Percentiles rank a stretch among this genome's conserved stretches.
Evolutionary conservation across 2,113 vertebrate genomes (phyloP).

Genomic region (Leptobrachium ailaonicum): DNA sequence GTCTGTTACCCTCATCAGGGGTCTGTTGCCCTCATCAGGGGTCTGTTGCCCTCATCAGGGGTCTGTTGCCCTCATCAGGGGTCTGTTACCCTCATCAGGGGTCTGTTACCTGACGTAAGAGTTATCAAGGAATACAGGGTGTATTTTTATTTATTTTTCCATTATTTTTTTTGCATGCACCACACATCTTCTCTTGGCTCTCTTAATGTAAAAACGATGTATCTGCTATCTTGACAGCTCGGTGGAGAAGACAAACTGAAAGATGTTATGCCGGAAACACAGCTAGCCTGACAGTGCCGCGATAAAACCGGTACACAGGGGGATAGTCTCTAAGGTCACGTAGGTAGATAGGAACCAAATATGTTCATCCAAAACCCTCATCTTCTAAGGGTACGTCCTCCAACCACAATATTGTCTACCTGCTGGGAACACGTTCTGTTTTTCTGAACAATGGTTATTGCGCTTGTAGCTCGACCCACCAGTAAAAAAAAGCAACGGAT

Average conservation of each 20-base stretch:
- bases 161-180: neutral
- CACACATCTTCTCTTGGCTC: neutral
- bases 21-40: no score
- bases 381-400: no score
- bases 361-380: neutral
- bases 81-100: no score
- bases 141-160: no score
- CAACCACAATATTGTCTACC: no score
- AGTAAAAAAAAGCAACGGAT: no score
- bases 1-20: no score
- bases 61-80: no score
- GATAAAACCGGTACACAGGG: conserved; percentile 35
- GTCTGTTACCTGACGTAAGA: neutral
- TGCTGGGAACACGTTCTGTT: no score
- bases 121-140: neutral
- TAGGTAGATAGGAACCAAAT: conserved; percentile 19
- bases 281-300: conserved; percentile 21
- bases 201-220: conserved; percentile 29
- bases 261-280: conserved; percentile 17
- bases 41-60: no score
- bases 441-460: no score
- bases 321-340: conserved; percentile 15
- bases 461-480: no score
- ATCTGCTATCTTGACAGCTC: conserved; percentile 38
- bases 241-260: neutral